A percentile compares a stretch with the other conserved stretches of the same genome.
Evolutionary conservation across 2,113 vertebrate genomes (phyloP).

Genomic region (Prolemur simus): DNA sequence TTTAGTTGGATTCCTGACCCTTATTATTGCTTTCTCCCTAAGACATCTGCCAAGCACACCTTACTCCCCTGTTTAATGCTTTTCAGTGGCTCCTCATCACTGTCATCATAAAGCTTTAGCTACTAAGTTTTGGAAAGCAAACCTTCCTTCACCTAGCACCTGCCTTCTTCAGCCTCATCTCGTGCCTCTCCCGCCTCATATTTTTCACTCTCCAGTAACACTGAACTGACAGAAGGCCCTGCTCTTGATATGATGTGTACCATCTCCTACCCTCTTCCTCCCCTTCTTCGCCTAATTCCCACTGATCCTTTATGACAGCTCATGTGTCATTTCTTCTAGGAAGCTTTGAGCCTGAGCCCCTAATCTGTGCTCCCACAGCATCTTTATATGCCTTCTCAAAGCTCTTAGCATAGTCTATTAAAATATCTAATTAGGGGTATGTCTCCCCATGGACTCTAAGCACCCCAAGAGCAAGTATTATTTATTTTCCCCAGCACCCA

Average conservation of each 20-base stretch:
- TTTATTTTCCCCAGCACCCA: constrained; percentile 68
- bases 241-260: neutral
- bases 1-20: neutral
- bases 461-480: constrained; percentile 67
- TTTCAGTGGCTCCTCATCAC: neutral
- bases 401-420: constrained; percentile 71
- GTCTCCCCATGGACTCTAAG: constrained; percentile 60
- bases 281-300: constrained; percentile 3
- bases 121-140: neutral
- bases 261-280: neutral
- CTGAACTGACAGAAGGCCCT: neutral
- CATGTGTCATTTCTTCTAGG: constrained; percentile 53
- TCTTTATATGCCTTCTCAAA: constrained; percentile 59
- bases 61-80: neutral
- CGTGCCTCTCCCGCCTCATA: neutral
- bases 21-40: neutral
- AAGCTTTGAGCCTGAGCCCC: constrained; percentile 39
- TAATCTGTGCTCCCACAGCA: constrained; percentile 39
- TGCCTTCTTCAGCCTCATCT: neutral
- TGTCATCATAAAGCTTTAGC: neutral
- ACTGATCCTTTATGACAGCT: constrained; percentile 40
- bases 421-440: constrained; percentile 73
- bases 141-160: neutral
- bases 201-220: neutral
- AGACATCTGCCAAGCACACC: neutral